Evolutionary conservation across 2,113 vertebrate species (phyloP).

Genomic region (Phrynocephalus versicolor): DNA sequence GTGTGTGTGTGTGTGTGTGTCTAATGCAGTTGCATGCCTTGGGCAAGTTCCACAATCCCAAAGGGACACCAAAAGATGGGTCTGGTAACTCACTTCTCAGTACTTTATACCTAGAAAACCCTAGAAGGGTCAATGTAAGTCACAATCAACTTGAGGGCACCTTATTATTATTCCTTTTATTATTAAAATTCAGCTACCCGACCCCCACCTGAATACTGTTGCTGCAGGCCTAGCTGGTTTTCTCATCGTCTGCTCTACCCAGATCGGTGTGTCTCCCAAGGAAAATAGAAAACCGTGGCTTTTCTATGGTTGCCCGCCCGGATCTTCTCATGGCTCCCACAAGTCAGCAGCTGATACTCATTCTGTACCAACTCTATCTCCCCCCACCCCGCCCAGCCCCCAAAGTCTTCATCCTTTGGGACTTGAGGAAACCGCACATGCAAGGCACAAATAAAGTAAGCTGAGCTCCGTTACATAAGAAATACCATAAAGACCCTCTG

Average conservation of each 20-base stretch:
- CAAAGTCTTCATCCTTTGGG: background rate
- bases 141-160: no score
- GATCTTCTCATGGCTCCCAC: background rate
- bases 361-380: background rate
- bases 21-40: no score
- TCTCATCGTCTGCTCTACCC: background rate
- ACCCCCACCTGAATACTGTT: background rate
- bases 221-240: no score
- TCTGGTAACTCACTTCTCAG: no score
- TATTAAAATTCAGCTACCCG: background rate
- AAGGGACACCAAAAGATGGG: no score
- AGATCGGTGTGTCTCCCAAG: background rate
- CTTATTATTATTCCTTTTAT: no score
- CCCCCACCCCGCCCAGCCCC: no score
- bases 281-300: background rate
- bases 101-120: no score
- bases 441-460: constrained; percentile 15
- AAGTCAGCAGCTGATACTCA: background rate
- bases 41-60: no score
- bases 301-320: background rate
- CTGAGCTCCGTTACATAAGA: constrained; percentile 50
- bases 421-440: background rate
- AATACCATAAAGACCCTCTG: constrained; percentile 54
- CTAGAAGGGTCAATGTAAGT: no score
- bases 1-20: no score